These are phyloP conservation scores for Sepiola atlantica DNA, from an alignment of 2,888 invertebrate species.

Conservation along the genomic window DNA sequence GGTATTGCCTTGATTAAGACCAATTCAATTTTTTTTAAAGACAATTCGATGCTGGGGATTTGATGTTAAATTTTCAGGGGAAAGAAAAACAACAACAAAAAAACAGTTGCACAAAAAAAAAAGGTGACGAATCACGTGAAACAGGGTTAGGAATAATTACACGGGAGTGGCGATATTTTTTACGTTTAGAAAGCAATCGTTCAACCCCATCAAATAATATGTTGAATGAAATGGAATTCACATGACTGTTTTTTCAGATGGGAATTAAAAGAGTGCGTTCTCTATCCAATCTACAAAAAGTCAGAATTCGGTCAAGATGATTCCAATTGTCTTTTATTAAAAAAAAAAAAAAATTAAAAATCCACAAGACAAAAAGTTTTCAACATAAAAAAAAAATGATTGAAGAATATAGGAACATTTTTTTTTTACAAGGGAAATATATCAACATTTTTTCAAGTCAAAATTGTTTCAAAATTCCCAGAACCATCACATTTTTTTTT, in stretches of 20 bases:
- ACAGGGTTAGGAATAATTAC: not conserved
- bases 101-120: not conserved
- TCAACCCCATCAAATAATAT: not conserved
- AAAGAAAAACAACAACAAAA: no score
- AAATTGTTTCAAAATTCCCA: no score
- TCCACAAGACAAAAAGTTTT: not conserved
- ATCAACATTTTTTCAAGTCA: no score
- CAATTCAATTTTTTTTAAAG: not conserved
- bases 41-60: constrained; percentile 4
- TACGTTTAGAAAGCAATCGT: not conserved
- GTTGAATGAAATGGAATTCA: not conserved
- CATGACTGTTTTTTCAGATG: not conserved
- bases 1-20: no score
- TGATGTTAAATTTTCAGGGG: not conserved
- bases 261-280: not conserved
- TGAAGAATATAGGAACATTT: no score
- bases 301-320: not conserved
- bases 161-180: not conserved
- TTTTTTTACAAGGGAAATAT: no score
- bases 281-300: not conserved
- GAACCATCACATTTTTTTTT: no score
- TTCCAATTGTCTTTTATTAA: not conserved
- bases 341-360: no score
- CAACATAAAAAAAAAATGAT: no score
- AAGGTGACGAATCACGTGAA: not conserved